Conservation (phyloP, 2,797 vertebrate genomes). For the Telmatherina bonti region DNA sequence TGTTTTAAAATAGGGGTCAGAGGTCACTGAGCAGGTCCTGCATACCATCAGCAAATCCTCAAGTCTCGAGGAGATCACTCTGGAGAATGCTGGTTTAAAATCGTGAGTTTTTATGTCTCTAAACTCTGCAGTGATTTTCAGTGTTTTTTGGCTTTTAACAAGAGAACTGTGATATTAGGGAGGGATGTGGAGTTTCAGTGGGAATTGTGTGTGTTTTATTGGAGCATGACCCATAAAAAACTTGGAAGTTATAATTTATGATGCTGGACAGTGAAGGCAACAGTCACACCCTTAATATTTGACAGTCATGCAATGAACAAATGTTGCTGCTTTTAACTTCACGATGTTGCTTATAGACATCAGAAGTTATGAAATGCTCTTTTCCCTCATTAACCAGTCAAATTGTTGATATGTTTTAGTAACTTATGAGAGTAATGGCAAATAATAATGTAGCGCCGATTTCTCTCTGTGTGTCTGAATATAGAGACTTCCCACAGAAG, state of each 20-base stretch:
- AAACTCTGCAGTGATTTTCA: not conserved
- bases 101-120: constrained; percentile 81
- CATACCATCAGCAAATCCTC: constrained; percentile 92
- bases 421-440: not conserved
- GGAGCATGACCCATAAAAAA: not conserved
- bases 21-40: constrained; percentile 92
- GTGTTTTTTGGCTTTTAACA: not conserved
- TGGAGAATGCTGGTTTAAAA: constrained; percentile 92
- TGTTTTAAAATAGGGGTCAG: constrained; percentile 84
- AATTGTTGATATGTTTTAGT: not conserved
- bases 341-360: not conserved
- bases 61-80: constrained; percentile 91
- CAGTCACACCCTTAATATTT: not conserved
- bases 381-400: not conserved
- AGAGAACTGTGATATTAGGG: not conserved
- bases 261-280: not conserved
- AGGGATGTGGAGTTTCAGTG: not conserved
- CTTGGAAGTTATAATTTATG: not conserved
- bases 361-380: not conserved
- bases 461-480: constrained; percentile 9
- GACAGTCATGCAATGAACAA: not conserved
- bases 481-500: constrained; percentile 92
- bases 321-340: not conserved
- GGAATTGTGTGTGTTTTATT: not conserved
- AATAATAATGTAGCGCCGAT: not conserved